These are phyloP conservation scores for Thalpophila matura DNA, from an alignment of 2,888 invertebrate species.

Conservation along the genomic window DNA sequence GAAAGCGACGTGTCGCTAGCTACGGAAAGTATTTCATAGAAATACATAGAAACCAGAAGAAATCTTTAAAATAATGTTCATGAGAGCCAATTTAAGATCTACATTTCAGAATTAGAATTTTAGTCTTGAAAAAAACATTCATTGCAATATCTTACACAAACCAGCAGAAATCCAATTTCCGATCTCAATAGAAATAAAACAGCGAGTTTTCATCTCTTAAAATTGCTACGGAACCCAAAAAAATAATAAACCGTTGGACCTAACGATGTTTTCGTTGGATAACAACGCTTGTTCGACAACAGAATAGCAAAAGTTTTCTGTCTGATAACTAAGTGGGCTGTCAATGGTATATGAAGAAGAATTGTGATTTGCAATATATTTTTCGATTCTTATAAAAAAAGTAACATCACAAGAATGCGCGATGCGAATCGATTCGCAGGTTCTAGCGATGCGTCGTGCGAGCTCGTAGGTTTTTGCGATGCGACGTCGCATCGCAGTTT, in stretches of 20 bases:
- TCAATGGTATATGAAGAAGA: conserved; percentile 17
- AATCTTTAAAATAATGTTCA: not conserved
- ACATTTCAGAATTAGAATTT: no score
- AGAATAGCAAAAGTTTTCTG: conserved; percentile 35
- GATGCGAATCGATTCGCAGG: no score
- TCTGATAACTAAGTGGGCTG: conserved; percentile 14
- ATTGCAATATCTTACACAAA: no score
- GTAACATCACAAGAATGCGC: no score
- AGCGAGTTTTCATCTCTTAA: not conserved
- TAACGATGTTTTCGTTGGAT: conserved; percentile 51
- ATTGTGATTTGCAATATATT: not conserved
- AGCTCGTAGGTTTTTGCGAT: no score
- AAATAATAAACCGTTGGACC: conserved; percentile 30
- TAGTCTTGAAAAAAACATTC: no score
- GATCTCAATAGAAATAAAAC: not conserved
- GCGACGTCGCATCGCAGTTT: no score
- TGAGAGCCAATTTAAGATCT: no score
- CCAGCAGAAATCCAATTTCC: not conserved
- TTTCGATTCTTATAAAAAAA: not conserved
- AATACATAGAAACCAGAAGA: not conserved
- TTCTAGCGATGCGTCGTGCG: no score
- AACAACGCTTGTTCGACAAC: conserved; percentile 26
- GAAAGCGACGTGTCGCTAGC: no score
- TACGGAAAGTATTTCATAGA: no score
- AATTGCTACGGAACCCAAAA: not conserved